Evolutionary conservation across 2,113 vertebrate species (phyloP).

Genomic region (Syrrhaptes paradoxus): DNA sequence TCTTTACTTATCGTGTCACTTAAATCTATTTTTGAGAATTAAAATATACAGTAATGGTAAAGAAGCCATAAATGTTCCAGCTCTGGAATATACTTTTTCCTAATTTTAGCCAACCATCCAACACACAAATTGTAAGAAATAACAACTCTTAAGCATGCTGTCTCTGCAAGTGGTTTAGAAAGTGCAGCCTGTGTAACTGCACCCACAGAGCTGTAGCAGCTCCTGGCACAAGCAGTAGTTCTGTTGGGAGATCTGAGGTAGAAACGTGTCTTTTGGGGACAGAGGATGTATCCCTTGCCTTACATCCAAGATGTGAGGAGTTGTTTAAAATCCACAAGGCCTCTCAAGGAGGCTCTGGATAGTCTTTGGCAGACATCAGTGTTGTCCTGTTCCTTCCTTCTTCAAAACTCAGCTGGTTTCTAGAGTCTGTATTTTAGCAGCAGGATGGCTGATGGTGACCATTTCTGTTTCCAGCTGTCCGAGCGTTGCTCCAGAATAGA

Average conservation of each 20-base stretch:
- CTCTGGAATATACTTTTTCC: constrained; percentile 44
- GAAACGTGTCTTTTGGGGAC: neutral
- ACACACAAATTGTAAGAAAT: constrained; percentile 52
- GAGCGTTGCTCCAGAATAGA: neutral
- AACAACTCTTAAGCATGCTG: neutral
- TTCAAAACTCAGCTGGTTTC: neutral
- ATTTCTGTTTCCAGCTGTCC: neutral
- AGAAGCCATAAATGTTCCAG: constrained; percentile 37
- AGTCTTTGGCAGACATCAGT: neutral
- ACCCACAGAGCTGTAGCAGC: neutral
- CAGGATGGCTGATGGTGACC: neutral
- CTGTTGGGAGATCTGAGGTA: neutral
- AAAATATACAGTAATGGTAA: constrained; percentile 55
- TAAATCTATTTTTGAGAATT: constrained; percentile 68
- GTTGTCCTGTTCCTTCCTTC: neutral
- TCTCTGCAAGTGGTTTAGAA: constrained; percentile 50
- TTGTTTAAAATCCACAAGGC: neutral
- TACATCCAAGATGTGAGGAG: neutral
- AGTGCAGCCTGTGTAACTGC: constrained; percentile 14
- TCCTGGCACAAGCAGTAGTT: neutral
- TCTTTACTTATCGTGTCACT: constrained; percentile 57
- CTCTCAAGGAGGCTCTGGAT: neutral
- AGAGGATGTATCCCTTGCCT: neutral
- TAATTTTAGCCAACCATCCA: constrained; percentile 51
- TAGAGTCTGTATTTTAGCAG: neutral